phyloP scores from a whole-genome alignment of 2,797 vertebrate species.

The Spea hammondii region DNA sequence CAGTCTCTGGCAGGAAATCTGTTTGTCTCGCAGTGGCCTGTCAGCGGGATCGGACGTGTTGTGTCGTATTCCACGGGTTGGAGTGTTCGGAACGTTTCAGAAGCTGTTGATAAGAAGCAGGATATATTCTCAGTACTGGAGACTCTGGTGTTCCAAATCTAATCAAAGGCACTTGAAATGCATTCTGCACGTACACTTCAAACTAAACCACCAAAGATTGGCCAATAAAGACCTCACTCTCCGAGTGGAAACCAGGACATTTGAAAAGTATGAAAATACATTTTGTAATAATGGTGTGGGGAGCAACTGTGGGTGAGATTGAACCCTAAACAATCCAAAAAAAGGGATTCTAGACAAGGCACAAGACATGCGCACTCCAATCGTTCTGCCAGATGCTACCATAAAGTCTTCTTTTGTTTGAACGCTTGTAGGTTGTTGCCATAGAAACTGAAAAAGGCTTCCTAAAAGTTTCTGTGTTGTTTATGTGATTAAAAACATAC shows the following conservation, averaged over 20 bases:
- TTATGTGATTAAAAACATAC: too few species aligned
- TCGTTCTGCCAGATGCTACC: too few species aligned
- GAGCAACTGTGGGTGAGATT: too few species aligned
- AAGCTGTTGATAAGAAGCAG: conserved; percentile 61
- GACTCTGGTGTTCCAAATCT: conserved; percentile 61
- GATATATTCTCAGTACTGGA: conserved; percentile 61
- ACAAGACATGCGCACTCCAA: too few species aligned
- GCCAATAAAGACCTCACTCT: background rate
- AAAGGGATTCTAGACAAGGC: too few species aligned
- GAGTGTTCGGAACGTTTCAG: conserved; percentile 63
- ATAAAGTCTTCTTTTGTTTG: too few species aligned
- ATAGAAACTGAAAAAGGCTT: too few species aligned
- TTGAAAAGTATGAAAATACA: too few species aligned
- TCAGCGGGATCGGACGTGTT: conserved; percentile 62
- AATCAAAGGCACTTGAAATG: conserved; percentile 63
- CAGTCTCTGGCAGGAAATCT: conserved; percentile 53
- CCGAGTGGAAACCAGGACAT: background rate
- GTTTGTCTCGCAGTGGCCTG: conserved; percentile 57
- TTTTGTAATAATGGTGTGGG: too few species aligned
- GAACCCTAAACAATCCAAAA: too few species aligned
- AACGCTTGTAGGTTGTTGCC: too few species aligned
- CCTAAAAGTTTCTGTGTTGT: too few species aligned
- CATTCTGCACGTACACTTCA: conserved; percentile 57
- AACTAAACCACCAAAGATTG: conserved; percentile 52
- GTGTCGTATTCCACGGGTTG: conserved; percentile 59